A percentile compares a stretch with the other conserved stretches of the same genome.
These are phyloP conservation scores for Fregetta grallaria DNA, from an alignment of 2,113 vertebrate genomes.

Conservation along the genomic window DNA sequence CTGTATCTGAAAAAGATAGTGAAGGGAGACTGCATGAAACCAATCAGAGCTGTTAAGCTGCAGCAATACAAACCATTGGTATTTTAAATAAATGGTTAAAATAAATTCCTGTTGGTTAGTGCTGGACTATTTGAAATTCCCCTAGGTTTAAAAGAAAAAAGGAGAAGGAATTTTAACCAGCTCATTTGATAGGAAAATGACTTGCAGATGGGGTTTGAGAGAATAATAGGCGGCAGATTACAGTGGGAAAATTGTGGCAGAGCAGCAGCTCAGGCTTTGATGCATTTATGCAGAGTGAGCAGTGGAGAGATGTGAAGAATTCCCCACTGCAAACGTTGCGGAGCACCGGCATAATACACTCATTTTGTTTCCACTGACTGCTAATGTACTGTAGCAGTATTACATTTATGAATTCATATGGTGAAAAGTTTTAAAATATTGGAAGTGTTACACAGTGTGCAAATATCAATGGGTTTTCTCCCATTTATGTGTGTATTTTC, in stretches of 20 bases:
- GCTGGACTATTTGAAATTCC: background rate
- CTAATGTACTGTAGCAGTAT: background rate
- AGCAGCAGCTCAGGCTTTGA: background rate
- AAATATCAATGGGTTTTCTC: background rate
- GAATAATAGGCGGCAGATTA: background rate
- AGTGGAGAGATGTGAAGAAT: background rate
- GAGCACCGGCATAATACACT: background rate
- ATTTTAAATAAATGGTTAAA: slow-evolving; percentile 24
- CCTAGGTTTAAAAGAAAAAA: background rate
- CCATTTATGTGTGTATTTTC: background rate
- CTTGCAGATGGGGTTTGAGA: background rate
- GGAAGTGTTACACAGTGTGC: background rate
- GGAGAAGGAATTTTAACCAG: slow-evolving; percentile 16
- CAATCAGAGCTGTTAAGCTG: background rate
- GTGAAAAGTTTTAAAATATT: background rate
- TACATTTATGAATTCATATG: background rate
- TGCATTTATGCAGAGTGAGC: background rate
- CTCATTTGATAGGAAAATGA: slow-evolving; percentile 12
- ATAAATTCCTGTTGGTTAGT: background rate
- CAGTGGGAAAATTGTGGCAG: background rate
- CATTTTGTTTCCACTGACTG: background rate
- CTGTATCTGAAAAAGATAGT: background rate
- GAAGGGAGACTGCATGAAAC: background rate
- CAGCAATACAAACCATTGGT: background rate
- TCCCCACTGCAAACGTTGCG: background rate